phyloP scores from a whole-genome alignment of 2,113 vertebrate species.

The Tyto alba region DNA sequence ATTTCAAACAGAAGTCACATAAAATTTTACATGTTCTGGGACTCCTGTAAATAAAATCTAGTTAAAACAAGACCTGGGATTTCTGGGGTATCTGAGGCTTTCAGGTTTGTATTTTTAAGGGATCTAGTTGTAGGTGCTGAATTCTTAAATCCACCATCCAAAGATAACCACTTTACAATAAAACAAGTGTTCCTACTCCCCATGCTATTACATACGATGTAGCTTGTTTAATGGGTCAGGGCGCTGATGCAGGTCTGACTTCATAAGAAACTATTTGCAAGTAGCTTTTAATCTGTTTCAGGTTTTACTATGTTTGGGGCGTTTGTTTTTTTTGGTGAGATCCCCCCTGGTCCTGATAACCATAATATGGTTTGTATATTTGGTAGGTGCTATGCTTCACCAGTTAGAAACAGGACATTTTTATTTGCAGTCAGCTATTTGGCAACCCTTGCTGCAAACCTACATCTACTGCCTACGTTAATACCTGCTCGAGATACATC shows the following conservation, averaged over 20 bases:
- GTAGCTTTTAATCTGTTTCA: neutral
- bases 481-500: neutral
- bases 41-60: neutral
- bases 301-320: neutral
- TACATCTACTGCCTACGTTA: neutral
- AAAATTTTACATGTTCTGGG: neutral
- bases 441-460: neutral
- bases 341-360: neutral
- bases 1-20: neutral
- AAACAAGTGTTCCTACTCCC: neutral
- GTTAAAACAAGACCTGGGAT: neutral
- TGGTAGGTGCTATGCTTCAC: neutral
- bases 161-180: neutral
- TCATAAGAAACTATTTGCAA: neutral
- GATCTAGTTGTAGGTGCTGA: neutral
- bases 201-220: neutral
- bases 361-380: neutral
- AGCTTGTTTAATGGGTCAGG: neutral
- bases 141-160: neutral
- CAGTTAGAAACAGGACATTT: neutral
- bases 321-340: neutral
- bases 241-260: fast-evolving
- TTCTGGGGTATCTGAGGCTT: neutral
- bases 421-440: neutral
- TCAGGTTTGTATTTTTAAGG: neutral